Conservation (phyloP, 2,888 invertebrate species). For the Seira sanloemensis region DNA sequence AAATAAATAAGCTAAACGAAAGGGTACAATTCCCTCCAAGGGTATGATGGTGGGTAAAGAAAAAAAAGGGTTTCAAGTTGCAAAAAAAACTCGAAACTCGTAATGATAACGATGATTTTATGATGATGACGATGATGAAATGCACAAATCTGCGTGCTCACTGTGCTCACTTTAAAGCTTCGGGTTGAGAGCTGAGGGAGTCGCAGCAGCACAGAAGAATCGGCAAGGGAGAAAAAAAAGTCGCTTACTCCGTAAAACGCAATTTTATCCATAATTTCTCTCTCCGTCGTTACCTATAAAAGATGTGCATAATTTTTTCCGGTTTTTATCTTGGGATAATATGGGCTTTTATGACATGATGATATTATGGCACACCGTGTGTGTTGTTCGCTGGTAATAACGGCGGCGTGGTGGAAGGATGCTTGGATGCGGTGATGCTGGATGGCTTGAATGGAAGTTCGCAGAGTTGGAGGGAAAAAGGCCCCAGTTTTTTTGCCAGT, state of each 20-base stretch:
- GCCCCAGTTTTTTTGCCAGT: background rate
- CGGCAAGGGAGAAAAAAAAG: too few species aligned
- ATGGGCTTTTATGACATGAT: background rate
- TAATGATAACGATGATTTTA: background rate
- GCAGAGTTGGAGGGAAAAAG: too few species aligned
- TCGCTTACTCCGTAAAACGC: too few species aligned
- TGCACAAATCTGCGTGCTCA: background rate
- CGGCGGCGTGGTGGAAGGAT: too few species aligned
- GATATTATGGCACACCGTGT: background rate
- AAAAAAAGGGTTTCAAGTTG: too few species aligned
- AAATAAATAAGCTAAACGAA: too few species aligned
- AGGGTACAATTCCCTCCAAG: too few species aligned
- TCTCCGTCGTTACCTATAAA: background rate
- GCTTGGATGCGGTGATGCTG: constrained; percentile 27
- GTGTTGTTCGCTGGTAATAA: background rate
- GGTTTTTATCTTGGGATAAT: background rate
- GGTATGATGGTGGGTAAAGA: too few species aligned
- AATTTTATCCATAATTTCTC: background rate
- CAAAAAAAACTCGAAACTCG: background rate
- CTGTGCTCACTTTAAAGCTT: too few species aligned
- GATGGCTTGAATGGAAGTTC: too few species aligned
- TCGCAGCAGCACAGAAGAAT: too few species aligned
- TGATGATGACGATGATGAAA: background rate
- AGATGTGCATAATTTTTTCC: background rate
- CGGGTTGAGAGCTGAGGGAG: too few species aligned